A percentile compares a stretch with the other conserved stretches of the same genome.
phyloP scores from a whole-genome alignment of 1,140 invertebrate genomes.

The Potamilus streckersoni region DNA sequence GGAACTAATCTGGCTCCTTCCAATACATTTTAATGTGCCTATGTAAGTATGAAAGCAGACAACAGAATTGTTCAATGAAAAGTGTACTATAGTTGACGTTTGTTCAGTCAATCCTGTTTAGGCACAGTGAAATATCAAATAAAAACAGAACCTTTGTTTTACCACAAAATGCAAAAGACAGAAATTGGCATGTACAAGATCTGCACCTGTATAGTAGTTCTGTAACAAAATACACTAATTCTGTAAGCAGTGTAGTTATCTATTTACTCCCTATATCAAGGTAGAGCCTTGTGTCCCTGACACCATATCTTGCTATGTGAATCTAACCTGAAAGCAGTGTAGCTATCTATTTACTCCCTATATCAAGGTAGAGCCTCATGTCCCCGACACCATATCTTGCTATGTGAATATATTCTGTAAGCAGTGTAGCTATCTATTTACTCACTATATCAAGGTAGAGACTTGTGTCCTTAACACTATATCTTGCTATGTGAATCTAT shows the following conservation, averaged over 20 bases:
- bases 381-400: slow-evolving; percentile 74
- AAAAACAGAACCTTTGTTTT: not conserved
- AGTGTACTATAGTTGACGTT: too few species aligned
- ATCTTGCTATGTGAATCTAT: slow-evolving; percentile 81
- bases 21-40: too few species aligned
- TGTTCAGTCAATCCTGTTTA: too few species aligned
- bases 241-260: not conserved
- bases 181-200: too few species aligned
- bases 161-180: not conserved
- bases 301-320: slow-evolving; percentile 81
- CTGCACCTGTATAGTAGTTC: not conserved
- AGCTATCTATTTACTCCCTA: not conserved
- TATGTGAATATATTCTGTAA: slow-evolving; percentile 75
- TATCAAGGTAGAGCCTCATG: too few species aligned
- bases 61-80: too few species aligned
- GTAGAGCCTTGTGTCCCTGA: too few species aligned
- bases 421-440: not conserved
- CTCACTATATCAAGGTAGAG: too few species aligned
- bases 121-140: too few species aligned
- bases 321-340: not conserved
- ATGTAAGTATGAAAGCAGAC: too few species aligned
- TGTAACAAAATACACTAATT: not conserved
- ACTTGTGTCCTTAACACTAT: slow-evolving; percentile 12
- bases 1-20: too few species aligned
- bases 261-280: not conserved